Percentiles rank a stretch among this genome's conserved stretches.
Evolutionary conservation across 2,888 invertebrate species (phyloP).

Genomic region (Lycaena phlaeas): DNA sequence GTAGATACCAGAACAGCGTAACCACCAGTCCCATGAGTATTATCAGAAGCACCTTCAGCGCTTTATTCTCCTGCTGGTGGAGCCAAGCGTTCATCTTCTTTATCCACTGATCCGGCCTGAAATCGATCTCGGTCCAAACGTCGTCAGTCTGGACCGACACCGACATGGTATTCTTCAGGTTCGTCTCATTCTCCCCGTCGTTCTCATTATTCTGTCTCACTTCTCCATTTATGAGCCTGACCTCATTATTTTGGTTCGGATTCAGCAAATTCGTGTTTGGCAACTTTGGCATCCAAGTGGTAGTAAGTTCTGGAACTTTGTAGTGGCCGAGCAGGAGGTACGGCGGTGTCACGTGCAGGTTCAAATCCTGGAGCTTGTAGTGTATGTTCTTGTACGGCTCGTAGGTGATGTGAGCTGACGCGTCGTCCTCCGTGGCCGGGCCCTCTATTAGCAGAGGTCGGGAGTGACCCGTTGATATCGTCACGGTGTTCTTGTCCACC

Average conservation of each 20-base stretch:
- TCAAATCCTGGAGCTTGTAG: slow-evolving; percentile 54
- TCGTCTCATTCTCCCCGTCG: slow-evolving; percentile 57
- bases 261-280: slow-evolving; percentile 47
- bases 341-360: slow-evolving; percentile 54
- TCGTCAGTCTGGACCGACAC: slow-evolving; percentile 75
- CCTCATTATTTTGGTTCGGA: slow-evolving; percentile 31
- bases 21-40: slow-evolving; percentile 79
- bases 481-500: slow-evolving; percentile 91
- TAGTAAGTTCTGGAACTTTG: slow-evolving; percentile 76
- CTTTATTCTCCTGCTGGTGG: slow-evolving; percentile 83
- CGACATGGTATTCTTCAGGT: slow-evolving; percentile 55
- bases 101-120: slow-evolving; percentile 54
- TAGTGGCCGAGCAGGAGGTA: slow-evolving; percentile 78
- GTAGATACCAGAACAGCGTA: slow-evolving; percentile 83
- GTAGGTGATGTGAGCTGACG: slow-evolving; percentile 39
- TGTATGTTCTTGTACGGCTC: slow-evolving; percentile 67
- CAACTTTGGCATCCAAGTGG: slow-evolving; percentile 54
- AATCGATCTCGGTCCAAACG: slow-evolving; percentile 50
- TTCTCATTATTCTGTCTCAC: slow-evolving; percentile 42
- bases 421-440: slow-evolving; percentile 53
- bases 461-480: slow-evolving; percentile 82
- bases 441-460: slow-evolving; percentile 83
- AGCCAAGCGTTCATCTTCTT: slow-evolving; percentile 74
- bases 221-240: slow-evolving; percentile 55
- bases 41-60: slow-evolving; percentile 78